These are phyloP conservation scores for Cyclargus thomasi DNA, from an alignment of 1,140 invertebrate species.

Conservation along the genomic window DNA sequence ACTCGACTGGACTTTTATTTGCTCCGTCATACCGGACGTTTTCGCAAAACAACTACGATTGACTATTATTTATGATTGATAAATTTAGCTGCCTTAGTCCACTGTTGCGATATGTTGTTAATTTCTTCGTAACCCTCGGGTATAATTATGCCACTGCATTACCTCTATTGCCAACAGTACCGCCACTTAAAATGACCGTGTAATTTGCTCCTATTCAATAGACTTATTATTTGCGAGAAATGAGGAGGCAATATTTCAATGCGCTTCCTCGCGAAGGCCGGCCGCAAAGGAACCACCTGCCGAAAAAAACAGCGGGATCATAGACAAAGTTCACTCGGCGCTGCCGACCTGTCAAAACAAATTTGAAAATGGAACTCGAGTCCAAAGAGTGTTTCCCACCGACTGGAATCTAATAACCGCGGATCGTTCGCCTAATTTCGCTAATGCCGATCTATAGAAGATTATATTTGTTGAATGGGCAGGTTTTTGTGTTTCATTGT, in stretches of 20 bases:
- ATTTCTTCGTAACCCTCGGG: neutral
- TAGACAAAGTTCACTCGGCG: slow-evolving; percentile 44
- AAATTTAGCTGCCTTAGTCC: neutral
- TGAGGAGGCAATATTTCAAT: slow-evolving; percentile 59
- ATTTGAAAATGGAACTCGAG: slow-evolving; percentile 43
- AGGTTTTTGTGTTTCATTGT: slow-evolving; percentile 46
- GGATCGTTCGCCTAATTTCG: slow-evolving; percentile 40
- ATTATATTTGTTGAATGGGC: slow-evolving; percentile 59
- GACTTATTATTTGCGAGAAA: slow-evolving; percentile 60
- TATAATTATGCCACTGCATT: neutral
- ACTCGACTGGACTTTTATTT: neutral
- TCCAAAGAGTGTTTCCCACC: slow-evolving; percentile 31
- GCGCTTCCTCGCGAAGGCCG: slow-evolving; percentile 56
- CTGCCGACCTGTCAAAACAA: slow-evolving; percentile 59
- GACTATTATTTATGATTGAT: neutral
- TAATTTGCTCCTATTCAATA: slow-evolving; percentile 65
- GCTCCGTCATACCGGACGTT: neutral
- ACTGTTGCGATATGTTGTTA: neutral
- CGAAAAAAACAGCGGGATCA: slow-evolving; percentile 58
- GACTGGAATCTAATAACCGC: slow-evolving; percentile 52
- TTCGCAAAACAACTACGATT: neutral
- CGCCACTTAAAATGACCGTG: slow-evolving; percentile 37
- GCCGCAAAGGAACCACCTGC: slow-evolving; percentile 56
- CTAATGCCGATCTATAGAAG: slow-evolving; percentile 45
- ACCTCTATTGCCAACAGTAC: neutral